A percentile compares a stretch with the other conserved stretches of the same genome.
phyloP scores from a whole-genome alignment of 2,888 invertebrate species.

The Leucania comma region DNA sequence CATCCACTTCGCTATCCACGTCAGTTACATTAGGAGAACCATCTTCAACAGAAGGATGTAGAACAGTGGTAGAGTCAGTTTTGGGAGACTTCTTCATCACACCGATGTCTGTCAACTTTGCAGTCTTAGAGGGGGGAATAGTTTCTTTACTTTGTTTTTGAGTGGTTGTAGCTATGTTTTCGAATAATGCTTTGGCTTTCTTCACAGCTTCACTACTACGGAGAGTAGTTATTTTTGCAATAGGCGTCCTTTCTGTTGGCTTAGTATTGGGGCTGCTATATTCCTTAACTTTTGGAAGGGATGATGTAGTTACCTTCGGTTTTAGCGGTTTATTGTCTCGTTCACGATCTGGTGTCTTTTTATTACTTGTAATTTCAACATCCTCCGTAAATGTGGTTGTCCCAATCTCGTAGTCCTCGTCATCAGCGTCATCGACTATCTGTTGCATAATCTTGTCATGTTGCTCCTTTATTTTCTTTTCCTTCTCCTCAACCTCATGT shows the following conservation, averaged over 20 bases:
- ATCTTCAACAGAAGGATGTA: conserved; percentile 75
- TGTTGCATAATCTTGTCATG: conserved; percentile 85
- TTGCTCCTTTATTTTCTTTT: conserved; percentile 83
- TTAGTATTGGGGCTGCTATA: conserved; percentile 71
- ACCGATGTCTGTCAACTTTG: conserved; percentile 88
- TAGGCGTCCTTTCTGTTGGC: conserved; percentile 72
- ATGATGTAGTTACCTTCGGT: conserved; percentile 75
- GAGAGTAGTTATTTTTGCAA: conserved; percentile 83
- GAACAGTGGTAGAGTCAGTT: conserved; percentile 72
- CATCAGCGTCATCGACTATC: conserved; percentile 76
- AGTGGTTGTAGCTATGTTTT: conserved; percentile 90
- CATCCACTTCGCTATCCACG: conserved; percentile 72
- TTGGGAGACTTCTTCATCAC: conserved; percentile 82
- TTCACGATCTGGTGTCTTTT: conserved; percentile 53
- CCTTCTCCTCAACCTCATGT: conserved; percentile 79
- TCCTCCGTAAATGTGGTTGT: conserved; percentile 57
- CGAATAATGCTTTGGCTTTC: conserved; percentile 93
- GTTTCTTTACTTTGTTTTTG: conserved; percentile 75
- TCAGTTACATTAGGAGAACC: conserved; percentile 70
- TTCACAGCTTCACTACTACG: conserved; percentile 92
- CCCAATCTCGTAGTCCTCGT: conserved; percentile 67
- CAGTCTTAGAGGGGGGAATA: conserved; percentile 70
- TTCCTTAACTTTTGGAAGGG: conserved; percentile 75
- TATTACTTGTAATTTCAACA: conserved; percentile 40
- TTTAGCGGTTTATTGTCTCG: conserved; percentile 67